These are phyloP conservation scores for Enteromius treurensis DNA, from an alignment of 2,797 vertebrate species.

Conservation along the genomic window DNA sequence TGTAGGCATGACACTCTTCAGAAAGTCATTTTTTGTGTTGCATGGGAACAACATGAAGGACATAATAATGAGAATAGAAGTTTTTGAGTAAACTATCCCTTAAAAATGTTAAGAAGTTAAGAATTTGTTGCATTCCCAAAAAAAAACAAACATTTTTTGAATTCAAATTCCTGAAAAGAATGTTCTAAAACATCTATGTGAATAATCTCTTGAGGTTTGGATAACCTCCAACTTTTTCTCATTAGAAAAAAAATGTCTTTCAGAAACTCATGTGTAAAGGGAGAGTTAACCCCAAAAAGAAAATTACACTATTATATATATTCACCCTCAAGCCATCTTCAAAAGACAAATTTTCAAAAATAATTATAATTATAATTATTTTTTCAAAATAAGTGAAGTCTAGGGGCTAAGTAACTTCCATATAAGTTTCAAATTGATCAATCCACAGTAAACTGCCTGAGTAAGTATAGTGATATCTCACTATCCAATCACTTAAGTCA, in stretches of 20 bases:
- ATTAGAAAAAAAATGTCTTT: background rate
- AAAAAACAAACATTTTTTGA: background rate
- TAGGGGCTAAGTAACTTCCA: too few species aligned
- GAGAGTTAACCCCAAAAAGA: too few species aligned
- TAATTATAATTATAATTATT: too few species aligned
- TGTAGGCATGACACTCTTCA: background rate
- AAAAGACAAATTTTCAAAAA: background rate
- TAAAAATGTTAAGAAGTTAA: background rate
- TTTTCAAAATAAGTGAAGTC: too few species aligned
- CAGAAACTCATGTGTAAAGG: background rate
- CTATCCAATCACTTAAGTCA: too few species aligned
- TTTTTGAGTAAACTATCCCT: background rate
- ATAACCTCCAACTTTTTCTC: background rate
- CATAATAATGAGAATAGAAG: background rate
- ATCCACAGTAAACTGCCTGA: too few species aligned
- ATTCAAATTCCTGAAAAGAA: background rate
- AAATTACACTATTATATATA: too few species aligned
- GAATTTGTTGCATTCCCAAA: background rate
- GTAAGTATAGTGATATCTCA: too few species aligned
- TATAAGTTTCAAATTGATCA: too few species aligned
- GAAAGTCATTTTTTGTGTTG: background rate
- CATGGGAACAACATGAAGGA: background rate
- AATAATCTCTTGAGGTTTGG: background rate
- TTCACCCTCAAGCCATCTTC: background rate
- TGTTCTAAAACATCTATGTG: background rate